Base-by-base conservation (phyloP, 2,797 vertebrate species). In the Propithecus deckenii region DNA sequence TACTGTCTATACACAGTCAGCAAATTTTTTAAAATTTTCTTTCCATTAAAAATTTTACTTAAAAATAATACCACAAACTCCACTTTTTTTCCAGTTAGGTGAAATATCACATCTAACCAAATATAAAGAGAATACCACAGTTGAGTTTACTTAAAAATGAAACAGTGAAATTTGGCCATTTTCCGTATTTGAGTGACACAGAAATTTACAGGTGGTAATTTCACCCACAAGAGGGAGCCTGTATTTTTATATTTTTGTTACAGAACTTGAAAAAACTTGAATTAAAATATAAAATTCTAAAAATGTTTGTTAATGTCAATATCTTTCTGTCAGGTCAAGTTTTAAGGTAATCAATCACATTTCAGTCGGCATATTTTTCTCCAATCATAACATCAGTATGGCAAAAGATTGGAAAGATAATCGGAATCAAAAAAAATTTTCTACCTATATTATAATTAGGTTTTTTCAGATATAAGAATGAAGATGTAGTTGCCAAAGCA, bases 191-290 rank as follows among this genome's bases (percentile, higher is more conserved):
- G 46, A 52, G 69, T 75, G 87, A 87, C 38, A 91, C 1, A 80
- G 83, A 92, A 96, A 96, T 83, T 80, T 25, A 63, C 84, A 95
- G 94, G 93, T 96, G 48, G 84, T 57, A 83, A 88, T 91, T 96
- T 96, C 91, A 97, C 97, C 97, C 97, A 98, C 97, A 97, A 98
- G 97, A 97, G 96, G 98, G 96, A 98, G 97, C 96, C 74, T 96
- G 59, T 22, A 97, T 97, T 93, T 98, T 94, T 94, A 84, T 65
- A 76, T 92, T 89, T 94, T 97, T 78, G 50, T 87, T 61, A 86
- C 5, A 79, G 46, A 96, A 90, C 35, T 75, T 74, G 50, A 95
- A 95, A 94, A 94, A 81, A 84, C 35, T 48, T 48, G 67, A 88
- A 95, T 75, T 86, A 97, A 95, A 96, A 93, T 71, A 91, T 38